Percentiles rank a stretch among this genome's conserved stretches.
Conservation (phyloP, 2,797 vertebrate genomes). For the Falco berigora region DNA sequence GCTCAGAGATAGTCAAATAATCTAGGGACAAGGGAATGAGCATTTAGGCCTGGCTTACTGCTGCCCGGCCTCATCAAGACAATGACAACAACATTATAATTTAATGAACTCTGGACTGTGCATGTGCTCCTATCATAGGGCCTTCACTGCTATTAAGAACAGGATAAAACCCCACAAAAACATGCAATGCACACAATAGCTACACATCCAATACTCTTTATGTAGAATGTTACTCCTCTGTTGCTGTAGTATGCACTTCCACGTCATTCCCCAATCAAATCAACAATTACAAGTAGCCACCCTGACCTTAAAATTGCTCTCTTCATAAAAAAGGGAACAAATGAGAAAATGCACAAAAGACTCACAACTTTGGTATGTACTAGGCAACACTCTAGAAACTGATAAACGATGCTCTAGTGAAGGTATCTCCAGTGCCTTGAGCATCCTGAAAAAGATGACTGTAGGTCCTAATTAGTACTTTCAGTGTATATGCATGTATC, state of each 20-base stretch:
- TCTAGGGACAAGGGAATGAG: not conserved
- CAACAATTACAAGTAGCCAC: not conserved
- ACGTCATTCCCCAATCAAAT: not conserved
- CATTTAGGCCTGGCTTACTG: not conserved
- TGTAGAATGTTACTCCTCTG: not conserved
- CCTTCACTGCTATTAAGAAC: not conserved
- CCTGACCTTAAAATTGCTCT: not conserved
- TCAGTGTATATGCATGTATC: not conserved
- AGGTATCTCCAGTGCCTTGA: not conserved
- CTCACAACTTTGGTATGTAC: not conserved
- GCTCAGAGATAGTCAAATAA: not conserved
- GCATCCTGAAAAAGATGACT: not conserved
- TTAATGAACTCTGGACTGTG: not conserved
- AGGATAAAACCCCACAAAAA: not conserved
- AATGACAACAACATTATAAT: not conserved
- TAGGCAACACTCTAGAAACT: not conserved
- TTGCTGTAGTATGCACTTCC: not conserved
- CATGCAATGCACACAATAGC: rapidly evolving
- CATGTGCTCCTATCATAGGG: not conserved
- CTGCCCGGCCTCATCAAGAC: not conserved
- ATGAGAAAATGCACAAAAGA: not conserved
- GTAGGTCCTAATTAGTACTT: not conserved
- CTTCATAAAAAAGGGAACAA: not conserved
- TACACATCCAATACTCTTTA: rapidly evolving
- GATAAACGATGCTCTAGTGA: not conserved